Evolutionary conservation across 2,113 vertebrate genomes (phyloP).

Genomic region (Triplophysa tibetana): DNA sequence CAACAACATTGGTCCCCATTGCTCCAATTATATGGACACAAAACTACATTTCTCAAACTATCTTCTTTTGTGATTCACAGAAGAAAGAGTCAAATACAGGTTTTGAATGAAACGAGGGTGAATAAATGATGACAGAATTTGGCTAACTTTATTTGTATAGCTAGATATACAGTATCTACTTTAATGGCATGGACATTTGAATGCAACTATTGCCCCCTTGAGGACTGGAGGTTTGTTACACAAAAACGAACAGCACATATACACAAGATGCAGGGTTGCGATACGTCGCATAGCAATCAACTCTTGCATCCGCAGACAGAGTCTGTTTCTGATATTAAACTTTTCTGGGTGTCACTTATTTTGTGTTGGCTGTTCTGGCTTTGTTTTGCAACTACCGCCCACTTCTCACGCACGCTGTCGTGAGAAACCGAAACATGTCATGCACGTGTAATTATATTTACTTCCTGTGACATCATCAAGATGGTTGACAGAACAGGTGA

Average conservation of each 20-base stretch:
- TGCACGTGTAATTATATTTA: slow-evolving; percentile 72
- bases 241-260: background rate
- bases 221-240: background rate
- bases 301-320: background rate
- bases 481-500: slow-evolving; percentile 65
- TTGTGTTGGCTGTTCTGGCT: background rate
- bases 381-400: background rate
- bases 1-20: no score
- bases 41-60: no score
- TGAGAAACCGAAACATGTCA: slow-evolving; percentile 73
- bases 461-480: slow-evolving; percentile 69
- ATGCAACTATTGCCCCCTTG: background rate
- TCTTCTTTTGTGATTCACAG: no score
- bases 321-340: background rate
- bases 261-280: background rate
- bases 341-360: background rate
- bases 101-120: no score
- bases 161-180: background rate
- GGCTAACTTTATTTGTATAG: no score
- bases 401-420: background rate
- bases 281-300: no score
- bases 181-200: background rate
- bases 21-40: no score
- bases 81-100: no score
- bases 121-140: no score